Evolutionary conservation across 2,797 vertebrate species (phyloP).

Genomic region (Fundulus diaphanus): DNA sequence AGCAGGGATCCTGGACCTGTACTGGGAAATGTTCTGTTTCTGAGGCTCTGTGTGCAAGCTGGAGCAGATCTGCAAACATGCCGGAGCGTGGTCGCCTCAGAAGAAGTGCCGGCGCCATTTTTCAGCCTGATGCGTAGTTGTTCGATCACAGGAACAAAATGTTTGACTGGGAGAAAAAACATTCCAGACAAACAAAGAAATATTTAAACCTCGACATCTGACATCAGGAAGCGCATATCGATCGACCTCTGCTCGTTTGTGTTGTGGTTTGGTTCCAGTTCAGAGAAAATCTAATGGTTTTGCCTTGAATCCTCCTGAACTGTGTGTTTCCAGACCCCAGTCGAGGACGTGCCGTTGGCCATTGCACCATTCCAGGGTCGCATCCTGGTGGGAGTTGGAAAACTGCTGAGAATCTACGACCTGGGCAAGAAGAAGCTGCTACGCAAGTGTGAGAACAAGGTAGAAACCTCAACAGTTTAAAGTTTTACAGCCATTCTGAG

Average conservation of each 20-base stretch:
- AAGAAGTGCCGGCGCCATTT: not conserved
- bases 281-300: too few species aligned
- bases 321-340: slow-evolving; percentile 85
- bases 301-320: not conserved
- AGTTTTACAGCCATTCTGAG: too few species aligned
- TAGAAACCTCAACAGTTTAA: slow-evolving; percentile 52
- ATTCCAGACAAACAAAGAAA: not conserved
- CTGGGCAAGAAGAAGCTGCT: slow-evolving; percentile 98
- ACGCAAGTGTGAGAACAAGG: slow-evolving; percentile 99
- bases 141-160: not conserved
- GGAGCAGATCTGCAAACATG: not conserved
- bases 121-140: not conserved
- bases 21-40: not conserved
- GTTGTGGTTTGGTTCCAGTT: not conserved
- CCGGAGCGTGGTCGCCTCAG: not conserved
- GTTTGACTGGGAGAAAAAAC: too few species aligned
- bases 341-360: slow-evolving; percentile 95
- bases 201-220: not conserved
- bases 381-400: slow-evolving; percentile 94
- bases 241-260: not conserved
- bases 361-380: slow-evolving; percentile 98
- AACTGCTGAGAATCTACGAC: slow-evolving; percentile 95
- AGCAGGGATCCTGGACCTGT: not conserved
- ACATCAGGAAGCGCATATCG: not conserved
- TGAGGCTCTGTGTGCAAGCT: not conserved